phyloP scores from a whole-genome alignment of 2,113 vertebrate species.

The Muntiacus muntjak region DNA sequence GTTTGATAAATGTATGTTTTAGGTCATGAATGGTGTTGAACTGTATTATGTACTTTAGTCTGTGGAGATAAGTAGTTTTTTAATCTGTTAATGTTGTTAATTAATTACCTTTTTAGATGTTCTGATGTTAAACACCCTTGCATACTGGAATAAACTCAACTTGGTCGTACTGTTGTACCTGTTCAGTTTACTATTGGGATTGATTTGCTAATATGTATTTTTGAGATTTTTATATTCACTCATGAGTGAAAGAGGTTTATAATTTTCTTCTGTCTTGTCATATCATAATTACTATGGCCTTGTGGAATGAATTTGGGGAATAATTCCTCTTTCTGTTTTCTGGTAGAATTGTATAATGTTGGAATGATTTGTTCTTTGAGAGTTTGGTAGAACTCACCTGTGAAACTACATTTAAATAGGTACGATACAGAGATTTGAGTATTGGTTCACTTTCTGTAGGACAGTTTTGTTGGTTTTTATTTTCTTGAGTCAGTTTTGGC shows the following conservation, averaged over 20 bases:
- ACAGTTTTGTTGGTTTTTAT: neutral
- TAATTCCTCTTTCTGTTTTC: neutral
- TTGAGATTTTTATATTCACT: neutral
- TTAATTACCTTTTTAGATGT: neutral
- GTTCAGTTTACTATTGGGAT: neutral
- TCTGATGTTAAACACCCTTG: neutral
- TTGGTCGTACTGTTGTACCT: neutral
- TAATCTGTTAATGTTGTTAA: neutral
- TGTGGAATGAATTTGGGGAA: neutral
- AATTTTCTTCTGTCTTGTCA: neutral
- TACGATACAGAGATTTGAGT: neutral
- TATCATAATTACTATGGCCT: neutral
- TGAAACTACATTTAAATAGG: neutral
- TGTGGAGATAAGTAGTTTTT: neutral
- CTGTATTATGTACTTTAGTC: neutral
- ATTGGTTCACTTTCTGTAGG: neutral
- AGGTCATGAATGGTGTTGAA: neutral
- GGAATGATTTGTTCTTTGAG: neutral
- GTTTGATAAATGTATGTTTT: neutral
- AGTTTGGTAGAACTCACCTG: neutral
- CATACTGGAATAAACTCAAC: neutral
- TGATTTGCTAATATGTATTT: neutral
- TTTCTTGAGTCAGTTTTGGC: neutral
- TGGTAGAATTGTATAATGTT: neutral
- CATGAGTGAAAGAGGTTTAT: neutral